Conservation (phyloP, 2,888 invertebrate species). For the Ichneumoninae sp. region DNA sequence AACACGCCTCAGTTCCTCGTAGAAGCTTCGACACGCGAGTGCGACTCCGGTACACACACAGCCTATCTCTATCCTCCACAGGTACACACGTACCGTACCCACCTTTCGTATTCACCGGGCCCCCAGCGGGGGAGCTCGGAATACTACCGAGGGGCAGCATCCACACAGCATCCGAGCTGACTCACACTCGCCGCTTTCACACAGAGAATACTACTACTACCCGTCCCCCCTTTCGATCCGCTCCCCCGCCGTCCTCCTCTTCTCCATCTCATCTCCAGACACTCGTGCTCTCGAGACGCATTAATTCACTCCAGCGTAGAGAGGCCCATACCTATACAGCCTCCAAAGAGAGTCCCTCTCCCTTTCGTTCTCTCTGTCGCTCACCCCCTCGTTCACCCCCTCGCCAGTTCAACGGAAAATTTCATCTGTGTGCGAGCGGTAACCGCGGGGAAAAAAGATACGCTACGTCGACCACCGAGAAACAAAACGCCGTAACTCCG, state of each 20-base stretch:
- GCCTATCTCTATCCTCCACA: background rate
- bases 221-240: background rate
- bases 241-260: background rate
- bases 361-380: conserved; percentile 34
- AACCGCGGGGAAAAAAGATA: background rate
- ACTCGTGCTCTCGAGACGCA: conserved; percentile 60
- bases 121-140: conserved; percentile 8
- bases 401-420: background rate
- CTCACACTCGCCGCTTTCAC: conserved; percentile 57
- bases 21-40: background rate
- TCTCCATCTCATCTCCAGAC: conserved; percentile 50
- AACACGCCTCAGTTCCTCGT: background rate
- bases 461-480: background rate
- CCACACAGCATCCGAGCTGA: conserved; percentile 61
- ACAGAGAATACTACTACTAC: conserved; percentile 17
- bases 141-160: conserved; percentile 9
- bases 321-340: conserved; percentile 35
- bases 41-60: background rate
- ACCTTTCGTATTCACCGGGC: conserved; percentile 45
- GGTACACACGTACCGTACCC: conserved; percentile 5
- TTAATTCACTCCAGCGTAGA: conserved; percentile 62
- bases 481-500: background rate
- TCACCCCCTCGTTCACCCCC: background rate
- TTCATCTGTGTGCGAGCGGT: background rate
- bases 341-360: conserved; percentile 19